Conservation (phyloP, 2,113 vertebrate genomes). For the Leucoraja erinaceus region DNA sequence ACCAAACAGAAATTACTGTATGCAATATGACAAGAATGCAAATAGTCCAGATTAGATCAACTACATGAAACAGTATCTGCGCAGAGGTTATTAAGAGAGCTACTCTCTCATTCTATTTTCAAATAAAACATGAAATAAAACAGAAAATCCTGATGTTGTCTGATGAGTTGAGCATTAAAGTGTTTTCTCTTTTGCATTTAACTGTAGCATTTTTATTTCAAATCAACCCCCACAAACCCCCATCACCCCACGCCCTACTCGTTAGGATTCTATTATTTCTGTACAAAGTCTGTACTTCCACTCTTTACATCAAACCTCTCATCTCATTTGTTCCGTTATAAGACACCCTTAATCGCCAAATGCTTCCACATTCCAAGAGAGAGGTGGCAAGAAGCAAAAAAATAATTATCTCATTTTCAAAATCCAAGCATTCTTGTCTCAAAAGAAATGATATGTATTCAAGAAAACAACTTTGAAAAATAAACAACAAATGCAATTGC, state of each 20-base stretch:
- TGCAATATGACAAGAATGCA: neutral
- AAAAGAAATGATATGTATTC: neutral
- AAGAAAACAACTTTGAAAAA: neutral
- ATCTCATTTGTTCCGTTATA: neutral
- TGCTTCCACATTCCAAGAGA: neutral
- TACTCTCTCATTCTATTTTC: no score
- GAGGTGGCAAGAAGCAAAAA: neutral
- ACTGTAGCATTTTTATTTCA: no score
- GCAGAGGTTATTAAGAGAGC: neutral
- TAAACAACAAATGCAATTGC: neutral
- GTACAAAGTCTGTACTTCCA: no score
- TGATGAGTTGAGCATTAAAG: no score
- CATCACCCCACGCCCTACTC: no score
- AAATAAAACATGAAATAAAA: no score
- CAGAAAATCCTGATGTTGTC: no score
- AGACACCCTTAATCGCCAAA: neutral
- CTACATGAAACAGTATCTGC: neutral
- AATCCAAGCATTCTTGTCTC: no score
- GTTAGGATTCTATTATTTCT: no score
- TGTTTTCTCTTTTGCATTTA: no score
- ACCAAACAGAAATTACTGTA: neutral
- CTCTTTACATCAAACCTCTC: neutral
- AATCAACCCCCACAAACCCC: no score
- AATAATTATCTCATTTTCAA: no score
- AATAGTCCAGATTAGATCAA: constrained; percentile 1